phyloP scores from a whole-genome alignment of 2,113 vertebrate species.

The Ophiodon elongatus region DNA sequence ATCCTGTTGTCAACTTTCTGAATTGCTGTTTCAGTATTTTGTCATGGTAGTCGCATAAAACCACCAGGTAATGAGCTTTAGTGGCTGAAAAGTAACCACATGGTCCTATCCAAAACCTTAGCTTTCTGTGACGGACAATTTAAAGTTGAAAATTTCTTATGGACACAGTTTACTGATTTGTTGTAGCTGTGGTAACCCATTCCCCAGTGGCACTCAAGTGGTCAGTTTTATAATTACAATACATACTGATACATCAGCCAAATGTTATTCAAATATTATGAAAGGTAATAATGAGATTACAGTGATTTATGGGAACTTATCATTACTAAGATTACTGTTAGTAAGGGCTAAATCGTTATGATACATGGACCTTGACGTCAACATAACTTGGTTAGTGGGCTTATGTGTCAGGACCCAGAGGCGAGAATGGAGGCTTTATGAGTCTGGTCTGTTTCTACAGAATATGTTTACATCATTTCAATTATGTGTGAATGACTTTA shows the following conservation, averaged over 20 bases:
- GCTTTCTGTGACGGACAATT: constrained; percentile 25
- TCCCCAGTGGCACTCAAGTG: background rate
- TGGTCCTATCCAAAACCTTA: background rate
- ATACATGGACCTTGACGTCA: constrained; percentile 33
- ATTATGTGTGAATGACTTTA: background rate
- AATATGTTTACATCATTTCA: constrained; percentile 14
- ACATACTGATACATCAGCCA: constrained; percentile 2
- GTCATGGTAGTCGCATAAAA: background rate
- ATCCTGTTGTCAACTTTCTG: constrained; percentile 23
- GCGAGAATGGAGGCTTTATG: background rate
- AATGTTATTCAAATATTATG: constrained; percentile 34
- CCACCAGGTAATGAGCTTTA: background rate
- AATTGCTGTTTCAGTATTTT: constrained; percentile 16
- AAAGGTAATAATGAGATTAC: constrained; percentile 31
- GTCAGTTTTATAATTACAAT: constrained; percentile 45
- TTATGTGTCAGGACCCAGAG: constrained; percentile 29
- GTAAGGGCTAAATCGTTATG: constrained; percentile 23
- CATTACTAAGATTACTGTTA: constrained; percentile 26
- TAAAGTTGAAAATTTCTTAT: constrained; percentile 12
- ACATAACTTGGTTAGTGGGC: constrained; percentile 28
- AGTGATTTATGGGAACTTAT: constrained; percentile 58
- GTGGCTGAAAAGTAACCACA: background rate
- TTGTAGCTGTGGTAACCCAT: constrained; percentile 14
- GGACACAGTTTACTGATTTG: background rate
- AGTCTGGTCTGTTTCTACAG: background rate